A percentile compares a stretch with the other conserved stretches of the same genome.
Conservation (phyloP, 1,140 invertebrate species). For the Drosophila punjabiensis region DNA sequence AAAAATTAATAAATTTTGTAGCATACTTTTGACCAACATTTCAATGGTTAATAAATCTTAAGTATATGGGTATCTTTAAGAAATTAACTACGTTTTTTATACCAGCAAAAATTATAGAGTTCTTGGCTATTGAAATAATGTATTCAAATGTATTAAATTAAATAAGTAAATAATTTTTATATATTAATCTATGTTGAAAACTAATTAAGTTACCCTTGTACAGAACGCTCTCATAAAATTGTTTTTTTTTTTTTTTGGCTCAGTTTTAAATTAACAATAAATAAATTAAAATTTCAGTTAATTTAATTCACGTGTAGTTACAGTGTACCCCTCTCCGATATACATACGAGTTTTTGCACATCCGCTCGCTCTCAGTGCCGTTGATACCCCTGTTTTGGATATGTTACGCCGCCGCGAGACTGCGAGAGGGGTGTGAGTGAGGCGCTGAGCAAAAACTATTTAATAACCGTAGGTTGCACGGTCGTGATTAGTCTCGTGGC, state of each 20-base stretch:
- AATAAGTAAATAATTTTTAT: too few species aligned
- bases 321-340: slow-evolving; percentile 20
- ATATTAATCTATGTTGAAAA: too few species aligned
- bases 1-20: too few species aligned
- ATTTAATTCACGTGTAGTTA: neutral
- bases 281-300: neutral
- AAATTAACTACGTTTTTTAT: too few species aligned
- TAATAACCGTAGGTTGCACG: slow-evolving; percentile 67
- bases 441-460: slow-evolving; percentile 59
- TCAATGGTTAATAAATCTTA: too few species aligned
- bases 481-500: slow-evolving; percentile 62
- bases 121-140: too few species aligned
- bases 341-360: slow-evolving; percentile 1
- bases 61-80: too few species aligned
- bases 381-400: slow-evolving; percentile 26
- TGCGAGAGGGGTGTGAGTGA: slow-evolving; percentile 20
- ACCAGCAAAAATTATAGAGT: too few species aligned
- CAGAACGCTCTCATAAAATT: neutral
- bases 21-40: too few species aligned
- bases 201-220: slow-evolving; percentile 1
- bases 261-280: neutral
- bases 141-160: too few species aligned
- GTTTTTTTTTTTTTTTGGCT: neutral
- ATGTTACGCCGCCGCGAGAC: slow-evolving; percentile 13
- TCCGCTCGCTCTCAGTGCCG: slow-evolving; percentile 22